Evolutionary conservation across 92 coral and sea anemone genomes (phyloP), one percentile per base, ranked within the genome.

Genomic region (Zoanthus sociatus): DNA sequence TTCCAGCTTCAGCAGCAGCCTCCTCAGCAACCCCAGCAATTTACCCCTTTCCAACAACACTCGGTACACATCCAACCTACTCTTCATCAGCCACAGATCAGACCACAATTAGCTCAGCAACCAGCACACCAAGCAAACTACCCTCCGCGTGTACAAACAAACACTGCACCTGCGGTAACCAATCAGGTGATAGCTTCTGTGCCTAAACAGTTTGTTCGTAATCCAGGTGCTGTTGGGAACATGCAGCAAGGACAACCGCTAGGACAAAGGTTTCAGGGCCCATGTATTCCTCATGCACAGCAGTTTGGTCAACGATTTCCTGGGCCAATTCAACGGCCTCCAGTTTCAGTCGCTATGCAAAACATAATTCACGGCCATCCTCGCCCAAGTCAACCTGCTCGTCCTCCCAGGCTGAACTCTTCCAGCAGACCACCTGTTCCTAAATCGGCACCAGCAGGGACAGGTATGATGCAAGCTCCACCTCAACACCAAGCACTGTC

Each of bases 291-390:
- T 6, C 83, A 69, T 37, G 88, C 87, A 13, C 89, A 91, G 42
- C 91, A 92, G 3, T 85, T 83, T 37, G 83, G 94, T 0, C 98
- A 92, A 68, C 94, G 98, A 63, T 93, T 95, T 78, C 99, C 99
- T 6, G 96, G 95, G 14, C 99, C 99, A 16, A 97, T 97, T 77
- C 99, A 97, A 86, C 94, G 99, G 55, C 99, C 99, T 1, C 92
- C 88, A 17, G 87, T 90, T 20, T 73, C 93, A 46, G 93, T 73
- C 17, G 46, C 76, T 9, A 76, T 87, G 64, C 96, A 66, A 16
- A 69, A 67, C 9, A 93, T 93, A 92, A 82, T 93, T 61, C 98
- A 95, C 48, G 98, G 93, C 75, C 92, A 93, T 76, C 93, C 93
- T 72, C 92, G 89, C 46, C 91, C 94, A 20, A 89, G 87, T 71